A percentile compares a stretch with the other conserved stretches of the same genome.
These are phyloP conservation scores for Hyposmocoma kahamanoa DNA, from an alignment of 1,140 invertebrate genomes.

Conservation along the genomic window DNA sequence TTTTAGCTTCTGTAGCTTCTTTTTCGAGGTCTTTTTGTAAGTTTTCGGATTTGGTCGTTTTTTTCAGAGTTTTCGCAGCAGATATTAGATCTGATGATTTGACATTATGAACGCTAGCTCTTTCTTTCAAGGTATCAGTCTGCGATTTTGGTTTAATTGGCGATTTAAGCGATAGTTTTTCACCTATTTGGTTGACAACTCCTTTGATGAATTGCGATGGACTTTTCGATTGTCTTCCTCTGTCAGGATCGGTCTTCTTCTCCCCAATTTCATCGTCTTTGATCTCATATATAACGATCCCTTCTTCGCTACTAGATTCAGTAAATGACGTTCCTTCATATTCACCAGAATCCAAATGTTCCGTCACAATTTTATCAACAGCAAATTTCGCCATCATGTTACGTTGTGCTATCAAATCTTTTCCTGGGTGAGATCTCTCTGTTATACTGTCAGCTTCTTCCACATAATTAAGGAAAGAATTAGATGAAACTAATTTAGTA, in stretches of 20 bases:
- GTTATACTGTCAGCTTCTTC: constrained; percentile 49
- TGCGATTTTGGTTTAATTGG: constrained; percentile 6
- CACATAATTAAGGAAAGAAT: constrained; percentile 52
- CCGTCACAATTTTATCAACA: constrained; percentile 46
- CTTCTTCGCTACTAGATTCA: constrained; percentile 57
- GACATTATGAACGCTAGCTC: constrained; percentile 37
- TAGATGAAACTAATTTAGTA: constrained; percentile 45
- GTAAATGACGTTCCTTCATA: constrained; percentile 59
- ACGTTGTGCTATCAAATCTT: constrained; percentile 52
- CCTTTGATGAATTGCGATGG: constrained; percentile 30
- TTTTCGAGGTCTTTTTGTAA: constrained; percentile 6
- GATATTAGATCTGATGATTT: constrained; percentile 35
- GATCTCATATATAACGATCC: constrained; percentile 38
- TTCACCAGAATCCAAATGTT: constrained; percentile 59
- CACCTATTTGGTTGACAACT: constrained; percentile 22
- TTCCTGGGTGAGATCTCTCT: constrained; percentile 37
- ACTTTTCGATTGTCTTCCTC: constrained; percentile 23
- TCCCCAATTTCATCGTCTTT: constrained; percentile 16
- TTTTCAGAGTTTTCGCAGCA: constrained; percentile 35
- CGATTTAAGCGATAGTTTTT: constrained; percentile 22
- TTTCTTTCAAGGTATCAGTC: constrained; percentile 13
- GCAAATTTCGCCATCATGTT: constrained; percentile 68
- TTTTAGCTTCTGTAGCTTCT: constrained; percentile 14
- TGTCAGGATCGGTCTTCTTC: constrained; percentile 5
- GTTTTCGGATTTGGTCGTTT: constrained; percentile 13